phyloP scores from a whole-genome alignment of 2,797 vertebrate species.

The Semotilus atromaculatus region DNA sequence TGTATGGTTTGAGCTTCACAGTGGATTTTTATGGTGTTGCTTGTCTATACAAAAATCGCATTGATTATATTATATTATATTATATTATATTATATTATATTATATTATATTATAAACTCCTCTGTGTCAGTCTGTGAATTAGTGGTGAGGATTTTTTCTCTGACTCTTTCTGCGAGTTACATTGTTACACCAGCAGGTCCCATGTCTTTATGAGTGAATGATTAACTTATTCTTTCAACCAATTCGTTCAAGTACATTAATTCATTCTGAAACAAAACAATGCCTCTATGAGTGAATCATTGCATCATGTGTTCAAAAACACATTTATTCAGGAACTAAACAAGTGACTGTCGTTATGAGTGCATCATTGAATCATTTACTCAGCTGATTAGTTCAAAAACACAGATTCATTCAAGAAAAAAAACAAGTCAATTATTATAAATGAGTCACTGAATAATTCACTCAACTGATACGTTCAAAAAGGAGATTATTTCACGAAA shows the following conservation, averaged over 20 bases:
- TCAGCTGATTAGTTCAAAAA: neutral
- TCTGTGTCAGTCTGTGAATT: neutral
- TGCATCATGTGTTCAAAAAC: neutral
- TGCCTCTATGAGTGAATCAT: neutral
- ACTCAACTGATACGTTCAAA: neutral
- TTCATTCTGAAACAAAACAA: neutral
- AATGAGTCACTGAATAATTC: neutral
- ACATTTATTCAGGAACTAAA: neutral
- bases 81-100: neutral
- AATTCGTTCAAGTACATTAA: neutral
- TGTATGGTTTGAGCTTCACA: neutral
- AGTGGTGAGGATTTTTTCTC: neutral
- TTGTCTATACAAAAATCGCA: neutral
- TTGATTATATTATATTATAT: too few species aligned
- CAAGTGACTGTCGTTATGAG: neutral
- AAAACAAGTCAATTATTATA: neutral
- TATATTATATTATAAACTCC: neutral
- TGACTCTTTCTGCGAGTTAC: neutral
- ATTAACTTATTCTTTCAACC: neutral
- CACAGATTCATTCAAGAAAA: neutral
- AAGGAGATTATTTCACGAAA: neutral
- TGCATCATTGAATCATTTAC: neutral
- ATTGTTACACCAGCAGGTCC: neutral
- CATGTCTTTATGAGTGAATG: too few species aligned
- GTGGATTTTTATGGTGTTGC: neutral